Evolutionary conservation across 2,797 vertebrate species (phyloP), one percentile per base, ranked within the genome.

Genomic region (Pipistrellus pygmaeus): DNA sequence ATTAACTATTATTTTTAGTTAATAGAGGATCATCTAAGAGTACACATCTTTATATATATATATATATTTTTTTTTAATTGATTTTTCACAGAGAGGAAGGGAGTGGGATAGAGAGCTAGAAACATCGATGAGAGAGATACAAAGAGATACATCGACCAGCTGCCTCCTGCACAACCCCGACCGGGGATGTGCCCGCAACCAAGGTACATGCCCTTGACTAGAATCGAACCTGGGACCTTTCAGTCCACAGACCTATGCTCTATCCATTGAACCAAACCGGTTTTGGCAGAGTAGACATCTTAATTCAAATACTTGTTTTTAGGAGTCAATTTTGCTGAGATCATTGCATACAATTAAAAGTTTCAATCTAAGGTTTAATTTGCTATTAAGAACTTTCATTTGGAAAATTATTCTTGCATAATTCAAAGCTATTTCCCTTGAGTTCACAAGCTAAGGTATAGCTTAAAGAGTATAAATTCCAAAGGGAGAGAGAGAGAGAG

Each of bases 301-400:
- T 96, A 95, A 85, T 93, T 95, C n/a, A 95, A 7, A 48, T 92
- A 84, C 86, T 97, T 93, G n/a, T 93, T 92, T 88, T 18, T 76
- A 94, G 35, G 35, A 90, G 32, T 4, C 85, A 72, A 82, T 94
- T 96, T 96, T 95, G 57, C 75, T 93, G 38, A 95, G 38, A 35
- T 85, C 82, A 41, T 96, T 95, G 66, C 66, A 88, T 10, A 23
- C 25, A 96, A 72, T 78, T 97, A 14, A 57, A 20, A 76, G 20
- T 93, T 87, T 86, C 23, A 5, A 1, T 60, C 30, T 90, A 88
- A 72, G 57, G 78, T 96, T 96, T 97, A 95, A 82, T 94, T 95
- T 95, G 48, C 55, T 78, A 55, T 82, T 91, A 95, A 95, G 46
- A 90, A 87, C 30, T 94, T 93, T 92, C 30, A 92, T 89, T 96